A percentile compares a stretch with the other conserved stretches of the same genome.
phyloP scores from a whole-genome alignment of 1,140 invertebrate genomes.

The Lucilia cuprina region DNA sequence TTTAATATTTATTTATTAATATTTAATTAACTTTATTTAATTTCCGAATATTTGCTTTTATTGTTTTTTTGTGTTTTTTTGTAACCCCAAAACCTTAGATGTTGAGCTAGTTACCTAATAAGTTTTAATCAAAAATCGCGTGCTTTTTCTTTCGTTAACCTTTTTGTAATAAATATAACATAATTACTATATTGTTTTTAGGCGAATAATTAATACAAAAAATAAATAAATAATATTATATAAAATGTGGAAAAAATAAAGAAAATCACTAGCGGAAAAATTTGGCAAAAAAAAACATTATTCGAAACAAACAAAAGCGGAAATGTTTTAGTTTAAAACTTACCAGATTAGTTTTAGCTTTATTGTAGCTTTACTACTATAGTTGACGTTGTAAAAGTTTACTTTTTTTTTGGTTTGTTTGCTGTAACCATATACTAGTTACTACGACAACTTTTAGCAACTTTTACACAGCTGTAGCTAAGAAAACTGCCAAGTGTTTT shows the following conservation, averaged over 20 bases:
- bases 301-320: neutral
- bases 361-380: neutral
- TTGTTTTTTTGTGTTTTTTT: too few relatives aligned
- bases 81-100: too few relatives aligned
- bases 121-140: neutral
- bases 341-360: neutral
- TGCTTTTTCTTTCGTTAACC: neutral
- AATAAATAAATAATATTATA: too few relatives aligned
- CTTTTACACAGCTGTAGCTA: too few relatives aligned
- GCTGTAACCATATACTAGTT: too few relatives aligned
- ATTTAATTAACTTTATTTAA: neutral
- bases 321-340: neutral
- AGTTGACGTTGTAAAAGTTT: neutral
- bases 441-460: too few relatives aligned
- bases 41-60: neutral
- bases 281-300: neutral
- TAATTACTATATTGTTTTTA: neutral
- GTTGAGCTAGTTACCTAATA: neutral
- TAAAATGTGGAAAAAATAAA: neutral
- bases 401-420: too few relatives aligned
- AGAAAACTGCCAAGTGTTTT: too few relatives aligned
- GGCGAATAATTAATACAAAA: neutral
- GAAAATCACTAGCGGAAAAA: slow-evolving; percentile 1
- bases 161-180: neutral
- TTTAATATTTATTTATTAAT: neutral